These are phyloP conservation scores for Bos indicus DNA, from an alignment of 2,113 vertebrate genomes.

Conservation along the genomic window DNA sequence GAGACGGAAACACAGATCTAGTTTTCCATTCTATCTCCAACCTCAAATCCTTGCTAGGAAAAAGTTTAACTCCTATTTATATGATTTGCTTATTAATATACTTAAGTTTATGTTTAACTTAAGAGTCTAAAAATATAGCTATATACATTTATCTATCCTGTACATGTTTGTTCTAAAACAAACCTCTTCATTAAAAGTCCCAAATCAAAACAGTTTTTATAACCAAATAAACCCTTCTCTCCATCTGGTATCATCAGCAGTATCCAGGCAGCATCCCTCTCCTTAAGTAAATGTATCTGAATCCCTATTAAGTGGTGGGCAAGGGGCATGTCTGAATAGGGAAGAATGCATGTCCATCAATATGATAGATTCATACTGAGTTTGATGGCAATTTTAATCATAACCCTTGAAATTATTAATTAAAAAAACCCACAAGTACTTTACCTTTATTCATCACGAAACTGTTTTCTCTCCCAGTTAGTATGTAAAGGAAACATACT, in stretches of 20 bases:
- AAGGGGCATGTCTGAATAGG: not conserved
- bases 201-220: not conserved
- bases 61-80: not conserved
- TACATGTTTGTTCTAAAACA: not conserved
- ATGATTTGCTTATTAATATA: not conserved
- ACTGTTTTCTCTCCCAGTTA: not conserved
- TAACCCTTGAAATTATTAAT: not conserved
- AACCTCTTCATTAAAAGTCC: not conserved
- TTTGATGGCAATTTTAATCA: not conserved
- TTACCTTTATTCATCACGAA: not conserved
- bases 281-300: not conserved
- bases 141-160: not conserved
- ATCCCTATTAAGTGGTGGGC: not conserved
- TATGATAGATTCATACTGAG: not conserved
- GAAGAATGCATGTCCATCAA: not conserved
- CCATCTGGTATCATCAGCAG: too few species aligned
- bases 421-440: not conserved
- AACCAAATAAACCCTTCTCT: not conserved
- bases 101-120: not conserved
- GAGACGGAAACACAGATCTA: not conserved
- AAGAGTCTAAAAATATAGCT: not conserved
- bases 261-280: not conserved
- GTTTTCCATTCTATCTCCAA: not conserved
- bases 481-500: not conserved
- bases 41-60: not conserved